Evolutionary conservation across 1,140 invertebrate species (phyloP), one percentile per base, ranked within the genome.

Genomic region (Acromyrmex echinatior): DNA sequence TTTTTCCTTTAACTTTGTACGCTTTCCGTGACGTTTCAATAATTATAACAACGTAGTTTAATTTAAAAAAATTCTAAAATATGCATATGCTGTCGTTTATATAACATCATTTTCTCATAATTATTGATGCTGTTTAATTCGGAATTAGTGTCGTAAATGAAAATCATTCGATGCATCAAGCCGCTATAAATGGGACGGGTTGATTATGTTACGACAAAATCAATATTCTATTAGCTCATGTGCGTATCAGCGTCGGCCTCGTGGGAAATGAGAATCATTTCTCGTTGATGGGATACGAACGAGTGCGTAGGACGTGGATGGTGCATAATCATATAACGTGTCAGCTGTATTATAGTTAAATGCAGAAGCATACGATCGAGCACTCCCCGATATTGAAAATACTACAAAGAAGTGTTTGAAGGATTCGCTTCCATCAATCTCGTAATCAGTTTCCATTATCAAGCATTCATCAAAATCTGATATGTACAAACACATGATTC

Each of bases 201-300:
- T 65, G 49, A 86, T 86, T 68, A 31, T n/a, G 25, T 84, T 84
- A 84, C 58, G 58, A 84, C 58, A 66, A 53, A 86, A 86, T 86
- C 82, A 66, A 86, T 86, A 86, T 86, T 86, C 82, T 79, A 86
- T 79, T 86, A 79, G 62, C 49, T 86, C 49, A 49, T 31, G 62
- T 66, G 62, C 60, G 73, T 62, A 49, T 76, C 25, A 70, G 12
- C n/a, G 58, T 74, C 31, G 16, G 1, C 12, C 28, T 65, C 35
- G 16, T 56, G 28, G 62, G 62, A 66, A 79, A 79, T 66, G 82
- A 79, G 82, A 86, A 86, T 86, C 49, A 68, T 65, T 86, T 56
- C 49, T 16, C 71, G 31, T 56, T 86, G 51, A 79, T 68, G 62
- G 51, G 3, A 56, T n/a, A 66, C 49, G 45, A 53, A 68, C 28